Evolutionary conservation across 92 coral and sea anemone species (phyloP).

Genomic region (Scolanthus callimorphus): DNA sequence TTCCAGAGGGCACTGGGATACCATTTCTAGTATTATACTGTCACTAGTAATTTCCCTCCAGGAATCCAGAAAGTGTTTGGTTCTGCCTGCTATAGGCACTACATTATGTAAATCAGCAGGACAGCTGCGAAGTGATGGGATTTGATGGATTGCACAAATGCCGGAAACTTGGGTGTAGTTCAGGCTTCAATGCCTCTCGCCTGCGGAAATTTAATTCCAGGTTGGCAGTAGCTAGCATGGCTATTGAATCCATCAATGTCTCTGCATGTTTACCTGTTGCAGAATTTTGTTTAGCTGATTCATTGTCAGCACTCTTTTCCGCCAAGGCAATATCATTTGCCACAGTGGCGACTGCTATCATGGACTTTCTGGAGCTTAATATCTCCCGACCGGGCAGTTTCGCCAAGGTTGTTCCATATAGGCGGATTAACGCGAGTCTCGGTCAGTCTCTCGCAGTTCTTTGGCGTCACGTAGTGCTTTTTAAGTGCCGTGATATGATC

Average conservation of each 20-base stretch:
- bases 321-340: no score
- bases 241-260: no score
- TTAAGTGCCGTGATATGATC: background rate
- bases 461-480: background rate
- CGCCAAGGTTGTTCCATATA: no score
- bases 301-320: no score
- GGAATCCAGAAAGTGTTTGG: background rate
- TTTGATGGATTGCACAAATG: conserved; percentile 11
- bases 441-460: background rate
- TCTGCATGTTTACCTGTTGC: no score
- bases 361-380: no score
- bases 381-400: no score
- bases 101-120: background rate
- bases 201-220: conserved; percentile 10
- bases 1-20: conserved; percentile 8
- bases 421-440: no score
- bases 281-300: no score
- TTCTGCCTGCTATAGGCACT: conserved; percentile 10
- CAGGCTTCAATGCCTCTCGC: no score
- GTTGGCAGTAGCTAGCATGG: conserved; percentile 5
- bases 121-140: conserved; percentile 8
- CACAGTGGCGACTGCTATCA: no score
- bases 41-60: conserved; percentile 12
- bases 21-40: conserved; percentile 11
- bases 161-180: no score